Evolutionary conservation across 2,888 invertebrate genomes (phyloP).

Genomic region (Thecophora atra): DNA sequence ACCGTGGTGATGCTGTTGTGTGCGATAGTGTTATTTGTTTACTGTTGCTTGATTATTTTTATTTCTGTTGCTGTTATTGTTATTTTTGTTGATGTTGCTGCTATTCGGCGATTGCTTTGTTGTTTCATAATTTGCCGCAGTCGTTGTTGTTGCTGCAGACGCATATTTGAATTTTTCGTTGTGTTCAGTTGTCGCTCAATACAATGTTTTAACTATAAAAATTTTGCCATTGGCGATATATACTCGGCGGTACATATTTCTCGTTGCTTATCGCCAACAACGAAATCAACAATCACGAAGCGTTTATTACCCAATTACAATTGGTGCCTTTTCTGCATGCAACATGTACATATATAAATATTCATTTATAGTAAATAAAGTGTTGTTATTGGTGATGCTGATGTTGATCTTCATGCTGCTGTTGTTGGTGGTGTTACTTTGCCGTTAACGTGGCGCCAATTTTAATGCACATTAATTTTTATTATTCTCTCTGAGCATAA

Average conservation of each 20-base stretch:
- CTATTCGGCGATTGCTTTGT: neutral
- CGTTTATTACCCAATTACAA: slow-evolving; percentile 41
- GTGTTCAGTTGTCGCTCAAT: neutral
- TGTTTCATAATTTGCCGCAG: slow-evolving; percentile 24
- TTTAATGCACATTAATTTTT: slow-evolving; percentile 30
- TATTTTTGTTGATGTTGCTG: slow-evolving; percentile 15
- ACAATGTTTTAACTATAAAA: slow-evolving; percentile 24
- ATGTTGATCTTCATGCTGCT: slow-evolving; percentile 9
- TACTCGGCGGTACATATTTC: neutral
- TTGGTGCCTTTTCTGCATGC: slow-evolving; percentile 22
- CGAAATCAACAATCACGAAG: slow-evolving; percentile 34
- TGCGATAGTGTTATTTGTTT: neutral
- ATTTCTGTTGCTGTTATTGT: neutral
- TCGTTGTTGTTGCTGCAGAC: slow-evolving; percentile 6
- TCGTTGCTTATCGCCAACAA: neutral
- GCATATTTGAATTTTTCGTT: no score
- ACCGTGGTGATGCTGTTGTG: neutral
- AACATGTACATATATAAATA: no score
- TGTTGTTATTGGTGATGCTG: slow-evolving; percentile 12
- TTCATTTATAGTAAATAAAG: no score
- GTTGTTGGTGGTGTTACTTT: no score
- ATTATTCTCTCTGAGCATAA: neutral
- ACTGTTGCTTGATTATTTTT: no score
- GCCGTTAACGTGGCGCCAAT: slow-evolving; percentile 12
- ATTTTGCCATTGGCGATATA: slow-evolving; percentile 26